Evolutionary conservation across 2,113 vertebrate genomes (phyloP).

Genomic region (Bubo blakistoni): DNA sequence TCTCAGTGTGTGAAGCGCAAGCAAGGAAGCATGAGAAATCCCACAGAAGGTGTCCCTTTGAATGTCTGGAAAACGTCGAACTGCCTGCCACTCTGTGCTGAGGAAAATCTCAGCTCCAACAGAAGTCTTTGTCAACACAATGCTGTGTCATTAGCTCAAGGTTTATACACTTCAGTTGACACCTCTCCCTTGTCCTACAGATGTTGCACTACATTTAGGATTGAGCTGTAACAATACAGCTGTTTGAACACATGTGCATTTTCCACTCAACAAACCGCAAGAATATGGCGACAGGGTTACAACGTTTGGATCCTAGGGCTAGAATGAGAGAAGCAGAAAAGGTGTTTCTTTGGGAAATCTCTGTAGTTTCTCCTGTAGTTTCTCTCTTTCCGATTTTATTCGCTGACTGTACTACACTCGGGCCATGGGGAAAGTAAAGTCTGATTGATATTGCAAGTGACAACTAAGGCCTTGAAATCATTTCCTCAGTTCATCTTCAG

Average conservation of each 20-base stretch:
- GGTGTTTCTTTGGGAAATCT: constrained; percentile 43
- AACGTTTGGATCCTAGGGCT: constrained; percentile 65
- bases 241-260: constrained; percentile 72
- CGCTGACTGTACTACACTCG: not conserved
- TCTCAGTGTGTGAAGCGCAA: not conserved
- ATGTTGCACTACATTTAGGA: constrained; percentile 34
- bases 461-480: constrained; percentile 59
- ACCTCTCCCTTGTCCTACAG: constrained; percentile 63
- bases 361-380: not conserved
- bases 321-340: constrained; percentile 35
- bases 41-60: not conserved
- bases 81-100: not conserved
- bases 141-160: not conserved
- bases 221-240: constrained; percentile 39
- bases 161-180: constrained; percentile 64
- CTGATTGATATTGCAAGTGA: constrained; percentile 74
- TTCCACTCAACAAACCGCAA: constrained; percentile 73
- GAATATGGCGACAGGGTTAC: constrained; percentile 44
- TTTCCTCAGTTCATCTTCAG: constrained; percentile 56
- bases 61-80: not conserved
- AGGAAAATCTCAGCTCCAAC: not conserved
- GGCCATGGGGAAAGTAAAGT: constrained; percentile 31
- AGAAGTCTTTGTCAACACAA: constrained; percentile 26
- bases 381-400: not conserved
- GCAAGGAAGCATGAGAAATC: not conserved